phyloP scores from a whole-genome alignment of 2,888 invertebrate species.

The Onchidella celtica region DNA sequence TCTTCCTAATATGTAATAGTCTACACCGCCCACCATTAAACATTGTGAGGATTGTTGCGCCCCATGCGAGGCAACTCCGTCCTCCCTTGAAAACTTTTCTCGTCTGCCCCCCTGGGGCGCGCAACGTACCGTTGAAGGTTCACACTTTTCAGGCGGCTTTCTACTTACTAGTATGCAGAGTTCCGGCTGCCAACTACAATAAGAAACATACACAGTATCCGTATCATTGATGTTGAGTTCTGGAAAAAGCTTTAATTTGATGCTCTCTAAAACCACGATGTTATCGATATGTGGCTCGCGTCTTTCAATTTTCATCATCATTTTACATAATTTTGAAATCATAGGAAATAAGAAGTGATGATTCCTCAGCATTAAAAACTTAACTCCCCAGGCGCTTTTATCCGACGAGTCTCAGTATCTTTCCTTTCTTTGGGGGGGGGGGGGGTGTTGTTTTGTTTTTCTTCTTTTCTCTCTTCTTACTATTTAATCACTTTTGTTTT shows the following conservation, averaged over 20 bases:
- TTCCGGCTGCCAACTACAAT: no score
- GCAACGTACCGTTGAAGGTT: background rate
- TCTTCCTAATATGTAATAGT: no score
- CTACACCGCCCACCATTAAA: no score
- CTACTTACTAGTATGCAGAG: background rate
- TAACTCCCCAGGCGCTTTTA: background rate
- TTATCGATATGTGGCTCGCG: no score
- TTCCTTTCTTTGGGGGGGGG: background rate
- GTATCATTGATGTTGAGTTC: background rate
- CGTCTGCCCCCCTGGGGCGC: slow-evolving; percentile 8
- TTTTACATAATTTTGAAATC: no score
- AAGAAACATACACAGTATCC: background rate
- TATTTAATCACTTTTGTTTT: no score
- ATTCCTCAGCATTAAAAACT: no score
- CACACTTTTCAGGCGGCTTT: slow-evolving; percentile 5
- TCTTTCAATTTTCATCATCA: no score
- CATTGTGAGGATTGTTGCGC: slow-evolving; percentile 10
- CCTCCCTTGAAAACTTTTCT: background rate
- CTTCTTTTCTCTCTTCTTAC: background rate
- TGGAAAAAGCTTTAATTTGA: no score
- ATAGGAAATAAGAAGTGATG: no score
- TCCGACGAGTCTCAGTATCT: background rate
- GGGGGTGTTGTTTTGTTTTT: background rate
- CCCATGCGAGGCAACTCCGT: background rate
- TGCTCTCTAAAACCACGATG: no score